Evolutionary conservation across 1,140 invertebrate genomes (phyloP).

Genomic region (Scaptomyza montana): DNA sequence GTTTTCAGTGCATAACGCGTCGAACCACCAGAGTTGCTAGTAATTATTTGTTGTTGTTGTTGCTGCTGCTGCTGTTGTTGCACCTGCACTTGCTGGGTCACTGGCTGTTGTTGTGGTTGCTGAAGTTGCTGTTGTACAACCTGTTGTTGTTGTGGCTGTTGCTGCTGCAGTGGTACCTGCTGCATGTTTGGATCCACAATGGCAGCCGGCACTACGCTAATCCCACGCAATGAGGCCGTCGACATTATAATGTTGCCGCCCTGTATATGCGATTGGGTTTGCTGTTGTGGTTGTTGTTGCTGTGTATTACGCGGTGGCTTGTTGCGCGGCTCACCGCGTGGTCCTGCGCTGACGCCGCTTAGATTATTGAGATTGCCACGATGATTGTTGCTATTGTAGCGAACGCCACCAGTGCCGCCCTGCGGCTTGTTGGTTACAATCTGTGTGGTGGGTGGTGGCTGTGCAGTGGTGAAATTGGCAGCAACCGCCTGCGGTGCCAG

Average conservation of each 20-base stretch:
- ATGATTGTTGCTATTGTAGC: slow-evolving; percentile 71
- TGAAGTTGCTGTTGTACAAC: slow-evolving; percentile 43
- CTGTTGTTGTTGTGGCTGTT: slow-evolving; percentile 39
- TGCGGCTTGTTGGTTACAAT: slow-evolving; percentile 73
- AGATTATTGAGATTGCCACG: slow-evolving; percentile 71
- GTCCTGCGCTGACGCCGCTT: slow-evolving; percentile 37
- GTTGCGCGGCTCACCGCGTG: slow-evolving; percentile 63
- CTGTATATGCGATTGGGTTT: slow-evolving; percentile 55
- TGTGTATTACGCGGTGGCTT: slow-evolving; percentile 68
- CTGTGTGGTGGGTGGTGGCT: slow-evolving; percentile 71
- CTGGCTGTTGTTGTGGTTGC: slow-evolving; percentile 44
- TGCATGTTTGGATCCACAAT: slow-evolving; percentile 58
- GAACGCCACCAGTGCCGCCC: slow-evolving; percentile 62
- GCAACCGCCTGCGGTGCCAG: slow-evolving; percentile 88
- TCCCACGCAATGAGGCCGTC: slow-evolving; percentile 56
- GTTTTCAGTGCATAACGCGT: slow-evolving; percentile 69
- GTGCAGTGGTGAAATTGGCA: slow-evolving; percentile 84
- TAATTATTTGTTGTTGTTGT: slow-evolving; percentile 35
- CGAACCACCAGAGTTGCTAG: slow-evolving; percentile 41
- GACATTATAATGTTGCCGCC: slow-evolving; percentile 71
- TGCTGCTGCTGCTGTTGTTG: slow-evolving; percentile 41
- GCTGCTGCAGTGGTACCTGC: slow-evolving; percentile 36
- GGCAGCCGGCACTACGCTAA: slow-evolving; percentile 65
- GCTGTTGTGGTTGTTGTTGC: slow-evolving; percentile 35
- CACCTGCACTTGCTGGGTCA: slow-evolving; percentile 9